Evolutionary conservation across 2,888 invertebrate species (phyloP), one percentile per base, ranked within the genome.

Genomic region (Stenurella melanura): DNA sequence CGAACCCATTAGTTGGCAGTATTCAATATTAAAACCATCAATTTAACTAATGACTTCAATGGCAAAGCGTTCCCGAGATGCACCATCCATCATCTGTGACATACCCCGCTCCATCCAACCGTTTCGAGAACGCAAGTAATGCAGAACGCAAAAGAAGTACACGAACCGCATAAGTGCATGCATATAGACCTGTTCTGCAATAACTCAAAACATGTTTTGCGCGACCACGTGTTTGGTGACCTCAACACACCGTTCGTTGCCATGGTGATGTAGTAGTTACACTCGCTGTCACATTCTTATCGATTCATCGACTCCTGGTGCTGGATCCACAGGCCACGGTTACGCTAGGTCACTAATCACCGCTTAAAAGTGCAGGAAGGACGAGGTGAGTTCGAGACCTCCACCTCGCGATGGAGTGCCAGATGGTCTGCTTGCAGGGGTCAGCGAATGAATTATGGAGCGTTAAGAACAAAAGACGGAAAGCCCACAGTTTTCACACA

Each of bases 221-320:
- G 69, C 58, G 69, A 69, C 69, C 69, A 69, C 69, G 69, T 69
- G 69, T 34, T 57, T n/a, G 57, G n/a, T 34, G 57, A 69, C 69
- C 57, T 69, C 69, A 57, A 30, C 30, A 26, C 57, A 18, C 34
- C 57, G 57, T 69, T 69, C 50, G 67, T 21, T 50, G 54, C 50
- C 21, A 54, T 18, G 19, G 50, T 15, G 50, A 50, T 54, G 21
- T 50, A 67, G 67, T 69, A 30, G 57, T 21, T 21, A 21, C n/a
- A 26, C 57, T 12, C n/a, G 57, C 68, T 54, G 57, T 69, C 69
- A 69, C 69, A 69, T 69, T 69, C 69, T 69, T 58, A 69, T 69
- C 69, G 69, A 69, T 69, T 69, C 69, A 69, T 69, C 69, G 69
- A 69, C 69, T 69, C 69, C 69, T 69, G 69, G 69, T 69, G 69